Percentiles rank a stretch among this genome's conserved stretches.
These are phyloP conservation scores for human DNA, from an alignment of 2,113 vertebrate species.

Conservation along the genomic window GRCh38 chr11:79825001-79825500, in stretches of 20 bases:
- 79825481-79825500: neutral
- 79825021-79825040: neutral
- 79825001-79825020: neutral
- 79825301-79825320: neutral
- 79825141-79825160: neutral
- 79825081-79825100: neutral
- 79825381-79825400: neutral
- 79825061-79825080: neutral
- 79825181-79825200: neutral
- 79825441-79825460: neutral
- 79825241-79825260: neutral
- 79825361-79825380: neutral
- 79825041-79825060: neutral
- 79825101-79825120: neutral
- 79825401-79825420: no score
- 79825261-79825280: neutral
- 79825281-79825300: neutral
- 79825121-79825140: neutral
- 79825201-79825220: neutral
- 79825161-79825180: neutral
- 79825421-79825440: no score
- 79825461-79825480: neutral
- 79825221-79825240: neutral
- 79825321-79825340: no score
- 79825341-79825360: no score